Evolutionary conservation across 37 sponge, comb jelly and placozoan genomes (phyloP), one percentile per base, ranked within the genome.

Genomic region (Spongilla lacustris): DNA sequence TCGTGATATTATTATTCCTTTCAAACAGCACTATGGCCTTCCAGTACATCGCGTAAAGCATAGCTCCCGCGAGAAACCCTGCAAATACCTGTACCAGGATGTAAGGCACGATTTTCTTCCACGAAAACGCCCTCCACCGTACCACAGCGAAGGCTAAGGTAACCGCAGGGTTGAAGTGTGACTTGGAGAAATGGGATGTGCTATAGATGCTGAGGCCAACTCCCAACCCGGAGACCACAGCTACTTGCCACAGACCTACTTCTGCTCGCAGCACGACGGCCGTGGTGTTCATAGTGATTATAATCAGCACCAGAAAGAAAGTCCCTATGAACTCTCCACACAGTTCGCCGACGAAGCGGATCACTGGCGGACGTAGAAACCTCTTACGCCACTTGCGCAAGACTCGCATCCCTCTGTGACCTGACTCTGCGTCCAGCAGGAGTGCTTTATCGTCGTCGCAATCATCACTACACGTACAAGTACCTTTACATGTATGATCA

Each of bases 101-200:
- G 66, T 89, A 89, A 3, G 84, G 81, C 0, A 78, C 24, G 30
- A 80, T 33, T 26, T 80, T 79, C 69, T 34, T 84, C 90, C 85
- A 84, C 23, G 79, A 80, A 58, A 89, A 89, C 6, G 33, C 30
- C 23, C 68, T 73, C 22, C 48, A 84, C 24, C 90, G 25, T 22
- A 89, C 76, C n/a, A 84, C 22, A 38, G 90, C 85, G 75, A 89
- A 89, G 31, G 85, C 85, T 25, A 89, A 1, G 5, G 90, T 84
- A 0, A 89, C 83, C 23, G 90, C 90, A 5, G 90, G 90, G 26
- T 89, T 89, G 69, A 89, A 81, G 30, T 89, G 90, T 36, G 90
- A 85, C 22, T 89, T 85, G 28, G 81, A 89, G 69, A 89, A 30
- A 66, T 84, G 85, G 24, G 90, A 73, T 25, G 80, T 78, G 68